A percentile compares a stretch with the other conserved stretches of the same genome.
phyloP scores from a whole-genome alignment of 2,113 vertebrate species.

The Pristiophorus japonicus region DNA sequence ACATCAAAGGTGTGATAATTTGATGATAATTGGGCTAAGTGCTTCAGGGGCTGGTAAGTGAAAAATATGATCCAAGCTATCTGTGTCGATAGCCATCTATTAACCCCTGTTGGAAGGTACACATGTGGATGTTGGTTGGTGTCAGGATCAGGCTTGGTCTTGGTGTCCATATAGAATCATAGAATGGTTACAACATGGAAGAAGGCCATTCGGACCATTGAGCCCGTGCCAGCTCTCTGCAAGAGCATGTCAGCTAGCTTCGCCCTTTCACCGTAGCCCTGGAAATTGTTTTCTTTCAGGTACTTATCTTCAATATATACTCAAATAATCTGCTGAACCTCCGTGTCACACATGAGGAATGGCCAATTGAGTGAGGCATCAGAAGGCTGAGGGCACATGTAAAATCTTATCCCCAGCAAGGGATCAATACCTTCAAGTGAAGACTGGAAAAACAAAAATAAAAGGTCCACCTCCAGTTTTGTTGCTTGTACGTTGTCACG shows the following conservation, averaged over 20 bases:
- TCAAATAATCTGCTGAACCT: not conserved
- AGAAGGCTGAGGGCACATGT: not conserved
- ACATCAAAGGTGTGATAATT: too few species aligned
- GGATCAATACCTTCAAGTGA: not conserved
- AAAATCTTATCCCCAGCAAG: not conserved
- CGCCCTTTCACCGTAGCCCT: too few species aligned
- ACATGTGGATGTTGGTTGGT: not conserved
- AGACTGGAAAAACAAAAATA: not conserved
- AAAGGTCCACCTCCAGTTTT: not conserved
- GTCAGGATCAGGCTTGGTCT: not conserved
- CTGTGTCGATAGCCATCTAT: not conserved
- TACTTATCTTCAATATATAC: too few species aligned
- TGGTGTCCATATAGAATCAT: not conserved
- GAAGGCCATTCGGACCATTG: too few species aligned
- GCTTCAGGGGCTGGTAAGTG: not conserved
- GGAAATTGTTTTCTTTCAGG: too few species aligned
- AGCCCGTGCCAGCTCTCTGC: too few species aligned
- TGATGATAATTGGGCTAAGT: not conserved
- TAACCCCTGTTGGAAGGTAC: not conserved
- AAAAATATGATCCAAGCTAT: not conserved
- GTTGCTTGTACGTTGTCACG: too few species aligned
- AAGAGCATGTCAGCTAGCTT: too few species aligned
- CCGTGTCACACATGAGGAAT: not conserved
- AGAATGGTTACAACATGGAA: too few species aligned
- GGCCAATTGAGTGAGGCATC: not conserved